Percentiles rank a stretch among this genome's conserved stretches.
Conservation (phyloP, 2,797 vertebrate species). For the Ctenopoma multispine region DNA sequence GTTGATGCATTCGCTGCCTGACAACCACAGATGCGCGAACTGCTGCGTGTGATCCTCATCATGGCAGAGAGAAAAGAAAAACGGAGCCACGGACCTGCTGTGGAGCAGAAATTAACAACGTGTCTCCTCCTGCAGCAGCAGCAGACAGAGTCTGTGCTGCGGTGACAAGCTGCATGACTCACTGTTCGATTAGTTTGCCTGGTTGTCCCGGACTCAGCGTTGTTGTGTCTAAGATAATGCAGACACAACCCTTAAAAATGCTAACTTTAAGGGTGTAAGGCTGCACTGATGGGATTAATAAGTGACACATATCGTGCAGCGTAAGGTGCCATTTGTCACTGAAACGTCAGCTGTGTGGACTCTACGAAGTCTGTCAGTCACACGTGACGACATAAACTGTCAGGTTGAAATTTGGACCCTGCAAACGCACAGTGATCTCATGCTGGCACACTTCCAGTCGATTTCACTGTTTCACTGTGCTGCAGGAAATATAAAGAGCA, state of each 20-base stretch:
- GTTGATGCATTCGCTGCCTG: conserved; percentile 12
- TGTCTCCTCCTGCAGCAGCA: conserved; percentile 10
- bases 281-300: background rate
- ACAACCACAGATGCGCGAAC: background rate
- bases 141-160: conserved; percentile 51
- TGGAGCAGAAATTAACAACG: conserved; percentile 48
- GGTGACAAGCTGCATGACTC: conserved; percentile 63
- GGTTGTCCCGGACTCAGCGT: conserved; percentile 47
- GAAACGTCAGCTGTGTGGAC: too few relatives aligned
- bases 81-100: background rate
- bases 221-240: conserved; percentile 10
- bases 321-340: too few relatives aligned
- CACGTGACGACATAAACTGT: background rate
- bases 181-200: conserved; percentile 69
- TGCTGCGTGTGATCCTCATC: background rate
- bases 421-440: background rate
- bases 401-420: background rate
- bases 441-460: background rate
- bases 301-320: too few relatives aligned
- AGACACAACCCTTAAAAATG: too few relatives aligned
- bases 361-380: background rate
- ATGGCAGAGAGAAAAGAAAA: background rate
- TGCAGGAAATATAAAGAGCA: background rate
- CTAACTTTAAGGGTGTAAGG: too few relatives aligned
- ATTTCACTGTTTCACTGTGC: too few relatives aligned